Evolutionary conservation across 2,113 vertebrate genomes (phyloP).

Genomic region (Calidris pygmaea): DNA sequence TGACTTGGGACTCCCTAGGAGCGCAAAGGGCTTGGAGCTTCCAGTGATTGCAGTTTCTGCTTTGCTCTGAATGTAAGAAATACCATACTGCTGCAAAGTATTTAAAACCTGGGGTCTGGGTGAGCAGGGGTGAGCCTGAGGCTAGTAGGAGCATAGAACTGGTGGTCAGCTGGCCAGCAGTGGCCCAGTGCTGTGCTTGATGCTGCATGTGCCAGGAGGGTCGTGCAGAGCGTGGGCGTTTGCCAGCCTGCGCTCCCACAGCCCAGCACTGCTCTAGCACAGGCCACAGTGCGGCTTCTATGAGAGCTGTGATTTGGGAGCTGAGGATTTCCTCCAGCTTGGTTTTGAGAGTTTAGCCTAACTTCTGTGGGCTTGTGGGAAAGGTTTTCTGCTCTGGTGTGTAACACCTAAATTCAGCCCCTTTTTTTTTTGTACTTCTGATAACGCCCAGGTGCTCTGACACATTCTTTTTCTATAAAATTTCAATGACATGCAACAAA

Average conservation of each 20-base stretch:
- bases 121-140: background rate
- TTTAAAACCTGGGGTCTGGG: background rate
- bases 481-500: background rate
- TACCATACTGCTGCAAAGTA: background rate
- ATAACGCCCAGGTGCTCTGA: background rate
- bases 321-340: background rate
- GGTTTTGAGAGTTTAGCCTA: background rate
- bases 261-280: fast-evolving
- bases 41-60: background rate
- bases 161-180: background rate
- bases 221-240: fast-evolving
- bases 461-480: background rate
- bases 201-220: fast-evolving
- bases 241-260: fast-evolving
- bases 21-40: fast-evolving
- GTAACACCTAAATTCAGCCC: background rate
- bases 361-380: background rate
- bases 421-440: background rate
- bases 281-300: background rate
- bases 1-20: background rate
- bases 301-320: fast-evolving
- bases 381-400: background rate
- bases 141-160: background rate
- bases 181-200: background rate
- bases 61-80: background rate